Evolutionary conservation across 2,888 invertebrate species (phyloP).

Genomic region (Lypha dubia): DNA sequence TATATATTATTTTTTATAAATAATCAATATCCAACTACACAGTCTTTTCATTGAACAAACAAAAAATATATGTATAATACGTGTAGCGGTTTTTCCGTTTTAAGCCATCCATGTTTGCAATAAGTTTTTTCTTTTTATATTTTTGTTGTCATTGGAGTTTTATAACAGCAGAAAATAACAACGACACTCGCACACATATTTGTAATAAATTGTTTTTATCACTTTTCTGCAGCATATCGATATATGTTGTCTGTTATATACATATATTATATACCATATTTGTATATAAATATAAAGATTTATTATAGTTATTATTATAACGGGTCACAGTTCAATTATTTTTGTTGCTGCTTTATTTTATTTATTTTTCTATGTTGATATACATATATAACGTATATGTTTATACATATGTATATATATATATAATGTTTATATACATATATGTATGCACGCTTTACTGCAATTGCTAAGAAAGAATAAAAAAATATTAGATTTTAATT

Average conservation of each 20-base stretch:
- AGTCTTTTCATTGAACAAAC: constrained; percentile 26
- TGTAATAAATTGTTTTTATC: constrained; percentile 81
- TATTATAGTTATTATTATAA: constrained; percentile 81
- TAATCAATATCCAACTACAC: constrained; percentile 48
- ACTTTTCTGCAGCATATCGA: constrained; percentile 79
- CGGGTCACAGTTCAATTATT: constrained; percentile 78
- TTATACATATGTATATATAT: too few relatives aligned
- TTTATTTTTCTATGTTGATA: constrained; percentile 41
- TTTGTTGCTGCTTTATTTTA: constrained; percentile 55
- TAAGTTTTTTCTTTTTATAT: constrained; percentile 71
- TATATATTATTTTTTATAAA: constrained; percentile 44
- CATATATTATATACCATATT: not conserved
- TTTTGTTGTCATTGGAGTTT: constrained; percentile 62
- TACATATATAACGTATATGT: too few relatives aligned
- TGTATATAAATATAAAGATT: constrained; percentile 76
- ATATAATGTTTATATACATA: too few relatives aligned
- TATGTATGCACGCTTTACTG: constrained; percentile 2
- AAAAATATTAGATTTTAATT: constrained; percentile 46
- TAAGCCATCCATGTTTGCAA: constrained; percentile 52
- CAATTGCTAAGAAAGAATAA: constrained; percentile 73
- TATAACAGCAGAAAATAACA: constrained; percentile 30
- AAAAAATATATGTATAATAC: constrained; percentile 44
- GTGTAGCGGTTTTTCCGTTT: constrained; percentile 55
- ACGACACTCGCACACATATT: constrained; percentile 61
- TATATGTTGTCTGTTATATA: constrained; percentile 58